These are phyloP conservation scores for Elanoides forficatus DNA, from an alignment of 2,113 vertebrate genomes.

Conservation along the genomic window DNA sequence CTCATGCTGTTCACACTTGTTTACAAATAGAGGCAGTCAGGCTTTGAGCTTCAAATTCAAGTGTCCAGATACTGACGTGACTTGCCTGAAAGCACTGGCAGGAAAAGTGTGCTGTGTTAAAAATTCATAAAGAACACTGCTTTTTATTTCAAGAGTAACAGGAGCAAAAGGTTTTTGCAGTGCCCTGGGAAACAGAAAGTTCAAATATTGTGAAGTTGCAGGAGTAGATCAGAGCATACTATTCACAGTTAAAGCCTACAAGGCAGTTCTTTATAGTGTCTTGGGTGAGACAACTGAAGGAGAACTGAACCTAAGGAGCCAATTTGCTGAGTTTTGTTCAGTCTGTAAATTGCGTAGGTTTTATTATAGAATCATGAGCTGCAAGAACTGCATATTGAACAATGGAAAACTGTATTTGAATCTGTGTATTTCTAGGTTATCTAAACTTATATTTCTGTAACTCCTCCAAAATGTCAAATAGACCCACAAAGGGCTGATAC, in stretches of 20 bases:
- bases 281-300: conserved; percentile 78
- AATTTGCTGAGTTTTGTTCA: conserved; percentile 87
- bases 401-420: background rate
- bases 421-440: background rate
- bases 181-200: conserved; percentile 82
- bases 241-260: conserved; percentile 82
- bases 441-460: background rate
- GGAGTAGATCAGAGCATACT: conserved; percentile 80
- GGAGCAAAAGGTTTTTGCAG: conserved; percentile 79
- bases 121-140: conserved; percentile 85
- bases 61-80: conserved; percentile 72
- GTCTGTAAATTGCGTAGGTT: conserved; percentile 65
- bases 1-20: conserved; percentile 75
- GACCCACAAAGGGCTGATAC: background rate
- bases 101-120: conserved; percentile 73
- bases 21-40: conserved; percentile 81
- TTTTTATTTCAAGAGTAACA: conserved; percentile 75
- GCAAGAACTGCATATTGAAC: conserved; percentile 53
- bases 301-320: conserved; percentile 81
- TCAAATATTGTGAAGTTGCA: conserved; percentile 78
- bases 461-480: background rate
- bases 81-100: conserved; percentile 71
- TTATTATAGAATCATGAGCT: conserved; percentile 40
- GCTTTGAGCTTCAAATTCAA: conserved; percentile 66
- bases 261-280: conserved; percentile 78